These are phyloP conservation scores for Apis florea DNA, from an alignment of 1,140 invertebrate species.

Conservation along the genomic window DNA sequence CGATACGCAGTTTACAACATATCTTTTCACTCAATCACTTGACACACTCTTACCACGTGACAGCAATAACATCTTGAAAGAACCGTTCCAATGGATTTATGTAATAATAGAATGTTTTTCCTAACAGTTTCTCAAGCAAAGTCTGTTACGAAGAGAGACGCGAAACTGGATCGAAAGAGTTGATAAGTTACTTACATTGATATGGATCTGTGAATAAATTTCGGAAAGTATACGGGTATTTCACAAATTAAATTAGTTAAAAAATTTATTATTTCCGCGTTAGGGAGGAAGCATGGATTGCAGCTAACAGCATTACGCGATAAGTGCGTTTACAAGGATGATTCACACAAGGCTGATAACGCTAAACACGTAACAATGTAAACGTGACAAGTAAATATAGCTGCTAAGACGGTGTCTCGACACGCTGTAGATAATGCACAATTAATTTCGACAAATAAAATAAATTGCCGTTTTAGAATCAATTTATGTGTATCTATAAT, in stretches of 20 bases:
- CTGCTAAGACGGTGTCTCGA: not conserved
- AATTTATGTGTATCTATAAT: not conserved
- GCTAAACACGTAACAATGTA: slow-evolving; percentile 6
- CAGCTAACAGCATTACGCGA: not conserved
- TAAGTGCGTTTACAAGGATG: not conserved
- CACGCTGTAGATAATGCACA: not conserved
- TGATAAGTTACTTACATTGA: not conserved
- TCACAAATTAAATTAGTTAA: not conserved
- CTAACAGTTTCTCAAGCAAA: not conserved
- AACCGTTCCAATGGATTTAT: not conserved
- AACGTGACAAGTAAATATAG: slow-evolving; percentile 4
- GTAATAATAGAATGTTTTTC: not conserved
- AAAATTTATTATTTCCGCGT: not conserved
- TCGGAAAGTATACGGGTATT: not conserved
- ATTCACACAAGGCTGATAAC: slow-evolving; percentile 5
- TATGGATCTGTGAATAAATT: not conserved
- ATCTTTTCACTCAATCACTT: not conserved
- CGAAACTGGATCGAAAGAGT: not conserved
- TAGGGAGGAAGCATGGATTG: not conserved
- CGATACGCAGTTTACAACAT: not conserved
- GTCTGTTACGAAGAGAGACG: not conserved
- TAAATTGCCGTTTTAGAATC: not conserved
- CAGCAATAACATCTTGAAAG: not conserved
- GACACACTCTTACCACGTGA: not conserved
- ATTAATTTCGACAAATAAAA: slow-evolving; percentile 12